phyloP scores from a whole-genome alignment of 2,797 vertebrate genomes.

The Amblyopsis hoosieri region DNA sequence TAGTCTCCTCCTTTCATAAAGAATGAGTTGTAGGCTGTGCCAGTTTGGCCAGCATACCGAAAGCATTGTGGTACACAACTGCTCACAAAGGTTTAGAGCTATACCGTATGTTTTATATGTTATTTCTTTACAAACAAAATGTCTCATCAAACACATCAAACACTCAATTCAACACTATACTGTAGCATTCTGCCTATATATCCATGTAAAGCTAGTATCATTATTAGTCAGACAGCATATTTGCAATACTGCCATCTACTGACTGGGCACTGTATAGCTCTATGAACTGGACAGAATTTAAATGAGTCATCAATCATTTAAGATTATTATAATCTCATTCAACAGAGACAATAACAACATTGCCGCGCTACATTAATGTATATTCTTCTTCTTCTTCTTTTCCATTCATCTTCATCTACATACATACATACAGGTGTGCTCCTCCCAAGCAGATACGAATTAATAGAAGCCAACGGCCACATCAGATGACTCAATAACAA shows the following conservation, averaged over 20 bases:
- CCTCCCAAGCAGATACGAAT: slow-evolving; percentile 28
- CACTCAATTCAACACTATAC: slow-evolving; percentile 14
- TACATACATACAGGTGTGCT: slow-evolving; percentile 6
- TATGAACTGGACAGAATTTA: slow-evolving; percentile 30
- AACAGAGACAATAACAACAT: slow-evolving; percentile 14
- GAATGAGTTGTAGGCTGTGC: no score
- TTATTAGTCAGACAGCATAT: neutral
- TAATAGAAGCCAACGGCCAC: slow-evolving; percentile 53
- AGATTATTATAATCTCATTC: slow-evolving; percentile 9
- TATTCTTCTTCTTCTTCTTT: slow-evolving; percentile 4
- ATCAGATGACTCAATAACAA: slow-evolving; percentile 45
- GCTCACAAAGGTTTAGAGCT: no score
- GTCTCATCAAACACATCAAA: slow-evolving; percentile 12
- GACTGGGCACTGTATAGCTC: slow-evolving; percentile 35
- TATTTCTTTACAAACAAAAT: slow-evolving; percentile 17
- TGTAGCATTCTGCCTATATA: neutral
- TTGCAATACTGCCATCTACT: slow-evolving; percentile 7
- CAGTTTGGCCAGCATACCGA: no score
- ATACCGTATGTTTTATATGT: no score
- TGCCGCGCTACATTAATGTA: neutral
- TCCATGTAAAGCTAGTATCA: no score
- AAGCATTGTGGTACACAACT: no score
- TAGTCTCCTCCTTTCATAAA: no score
- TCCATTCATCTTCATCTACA: slow-evolving; percentile 7
- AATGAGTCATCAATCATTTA: slow-evolving; percentile 3